A percentile compares a stretch with the other conserved stretches of the same genome.
Conservation (phyloP, 1,140 invertebrate genomes). For the Uloborus diversus region DNA sequence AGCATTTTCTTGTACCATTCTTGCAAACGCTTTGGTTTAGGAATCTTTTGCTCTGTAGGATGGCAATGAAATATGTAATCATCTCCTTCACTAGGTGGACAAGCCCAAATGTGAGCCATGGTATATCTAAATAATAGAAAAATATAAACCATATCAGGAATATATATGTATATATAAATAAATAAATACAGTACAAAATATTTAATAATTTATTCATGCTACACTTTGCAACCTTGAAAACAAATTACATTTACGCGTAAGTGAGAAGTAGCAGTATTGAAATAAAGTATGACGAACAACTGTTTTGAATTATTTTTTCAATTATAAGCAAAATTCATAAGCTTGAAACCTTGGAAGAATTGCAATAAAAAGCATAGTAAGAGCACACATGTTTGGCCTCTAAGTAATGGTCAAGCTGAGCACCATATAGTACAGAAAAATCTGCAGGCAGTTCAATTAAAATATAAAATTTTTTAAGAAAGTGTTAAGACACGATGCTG, state of each 20-base stretch:
- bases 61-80: slow-evolving; percentile 99
- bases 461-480: no score
- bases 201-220: background rate
- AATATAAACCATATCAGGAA: no score
- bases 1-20: slow-evolving; percentile 99
- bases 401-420: no score
- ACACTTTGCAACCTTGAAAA: background rate
- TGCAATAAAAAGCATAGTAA: no score
- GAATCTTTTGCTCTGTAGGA: slow-evolving; percentile 98
- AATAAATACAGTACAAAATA: background rate
- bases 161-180: background rate
- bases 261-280: no score
- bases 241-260: background rate
- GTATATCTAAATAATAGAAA: slow-evolving; percentile 66
- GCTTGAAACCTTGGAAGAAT: no score
- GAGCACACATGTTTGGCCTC: no score
- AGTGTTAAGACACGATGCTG: no score
- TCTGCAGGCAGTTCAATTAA: no score
- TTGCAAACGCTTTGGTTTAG: slow-evolving; percentile 97
- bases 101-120: slow-evolving; percentile 99
- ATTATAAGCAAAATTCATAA: no score
- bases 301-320: no score
- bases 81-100: slow-evolving; percentile 98
- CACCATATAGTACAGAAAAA: no score
- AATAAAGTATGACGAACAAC: background rate